Percentiles rank a stretch among this genome's conserved stretches.
Conservation (phyloP, 2,888 invertebrate species). For the Frankliniella intonsa region DNA sequence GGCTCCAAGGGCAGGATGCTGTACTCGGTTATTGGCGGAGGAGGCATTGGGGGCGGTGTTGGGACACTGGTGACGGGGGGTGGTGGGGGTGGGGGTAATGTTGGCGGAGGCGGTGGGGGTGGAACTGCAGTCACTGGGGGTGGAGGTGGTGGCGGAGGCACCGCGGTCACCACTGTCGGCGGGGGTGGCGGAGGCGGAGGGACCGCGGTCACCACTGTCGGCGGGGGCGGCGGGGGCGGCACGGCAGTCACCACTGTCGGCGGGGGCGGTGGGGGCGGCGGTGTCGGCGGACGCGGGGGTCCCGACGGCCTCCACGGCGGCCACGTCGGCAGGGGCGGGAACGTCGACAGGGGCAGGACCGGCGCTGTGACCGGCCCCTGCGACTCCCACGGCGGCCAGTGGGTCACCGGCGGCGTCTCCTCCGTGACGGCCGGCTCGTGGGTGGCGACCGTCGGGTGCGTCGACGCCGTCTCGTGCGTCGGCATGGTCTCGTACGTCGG, state of each 20-base stretch:
- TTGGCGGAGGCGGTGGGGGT: neutral
- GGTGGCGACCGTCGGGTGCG: no score
- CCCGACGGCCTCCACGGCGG: neutral
- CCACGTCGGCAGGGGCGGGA: neutral
- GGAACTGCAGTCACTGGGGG: neutral
- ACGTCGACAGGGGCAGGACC: no score
- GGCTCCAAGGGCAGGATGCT: no score
- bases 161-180: neutral
- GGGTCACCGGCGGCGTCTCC: neutral
- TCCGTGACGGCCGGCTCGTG: neutral
- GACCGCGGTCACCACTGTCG: neutral
- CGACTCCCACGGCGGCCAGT: neutral
- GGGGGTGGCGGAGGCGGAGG: neutral
- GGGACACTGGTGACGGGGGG: neutral
- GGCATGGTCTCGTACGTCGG: neutral
- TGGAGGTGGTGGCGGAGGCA: neutral
- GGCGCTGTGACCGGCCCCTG: neutral
- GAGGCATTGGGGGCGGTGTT: neutral
- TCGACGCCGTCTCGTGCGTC: neutral
- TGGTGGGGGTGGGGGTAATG: neutral
- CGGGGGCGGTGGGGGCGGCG: neutral
- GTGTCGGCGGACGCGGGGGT: neutral
- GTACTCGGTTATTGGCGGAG: neutral
- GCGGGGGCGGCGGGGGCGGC: neutral
- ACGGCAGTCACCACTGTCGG: neutral